Percentiles rank a stretch among this genome's conserved stretches.
These are phyloP conservation scores for Hybos culiciformis DNA, from an alignment of 2,888 invertebrate species.

Conservation along the genomic window DNA sequence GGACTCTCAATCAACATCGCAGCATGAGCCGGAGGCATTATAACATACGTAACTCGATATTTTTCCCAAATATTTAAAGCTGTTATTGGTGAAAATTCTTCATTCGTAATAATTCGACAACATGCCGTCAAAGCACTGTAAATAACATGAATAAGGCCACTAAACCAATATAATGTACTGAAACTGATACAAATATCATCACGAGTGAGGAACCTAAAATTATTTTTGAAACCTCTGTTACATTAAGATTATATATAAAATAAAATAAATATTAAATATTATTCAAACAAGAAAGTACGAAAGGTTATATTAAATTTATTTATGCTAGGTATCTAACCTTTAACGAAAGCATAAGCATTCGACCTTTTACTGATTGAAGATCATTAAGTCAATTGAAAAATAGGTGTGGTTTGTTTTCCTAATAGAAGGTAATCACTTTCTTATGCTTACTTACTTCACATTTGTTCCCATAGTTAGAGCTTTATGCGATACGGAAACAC, in stretches of 20 bases:
- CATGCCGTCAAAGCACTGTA: slow-evolving; percentile 22
- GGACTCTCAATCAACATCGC: slow-evolving; percentile 20
- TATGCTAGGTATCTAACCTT: slow-evolving; percentile 14
- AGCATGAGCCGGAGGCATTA: slow-evolving; percentile 23
- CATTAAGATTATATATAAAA: too few relatives aligned
- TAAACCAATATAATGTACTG: slow-evolving; percentile 27
- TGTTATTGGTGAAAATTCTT: slow-evolving; percentile 22
- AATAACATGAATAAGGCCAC: slow-evolving; percentile 16
- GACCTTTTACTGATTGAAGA: too few relatives aligned
- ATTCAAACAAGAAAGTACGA: not conserved
- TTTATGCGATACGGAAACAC: slow-evolving; percentile 23
- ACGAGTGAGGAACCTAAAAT: not conserved
- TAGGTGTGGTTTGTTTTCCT: too few relatives aligned
- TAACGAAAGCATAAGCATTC: too few relatives aligned
- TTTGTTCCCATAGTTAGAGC: slow-evolving; percentile 11
- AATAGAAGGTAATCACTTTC: too few relatives aligned
- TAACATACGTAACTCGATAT: slow-evolving; percentile 23
- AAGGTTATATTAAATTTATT: not conserved
- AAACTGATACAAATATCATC: slow-evolving; percentile 26
- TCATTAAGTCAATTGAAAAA: too few relatives aligned
- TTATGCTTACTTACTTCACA: slow-evolving; percentile 1
- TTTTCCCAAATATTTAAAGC: slow-evolving; percentile 23
- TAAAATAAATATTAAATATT: not conserved
- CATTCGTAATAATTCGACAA: slow-evolving; percentile 27
- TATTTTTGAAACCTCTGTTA: too few relatives aligned